Base-by-base conservation (phyloP, 2,797 vertebrate species). In the Neosalanx taihuensis region DNA sequence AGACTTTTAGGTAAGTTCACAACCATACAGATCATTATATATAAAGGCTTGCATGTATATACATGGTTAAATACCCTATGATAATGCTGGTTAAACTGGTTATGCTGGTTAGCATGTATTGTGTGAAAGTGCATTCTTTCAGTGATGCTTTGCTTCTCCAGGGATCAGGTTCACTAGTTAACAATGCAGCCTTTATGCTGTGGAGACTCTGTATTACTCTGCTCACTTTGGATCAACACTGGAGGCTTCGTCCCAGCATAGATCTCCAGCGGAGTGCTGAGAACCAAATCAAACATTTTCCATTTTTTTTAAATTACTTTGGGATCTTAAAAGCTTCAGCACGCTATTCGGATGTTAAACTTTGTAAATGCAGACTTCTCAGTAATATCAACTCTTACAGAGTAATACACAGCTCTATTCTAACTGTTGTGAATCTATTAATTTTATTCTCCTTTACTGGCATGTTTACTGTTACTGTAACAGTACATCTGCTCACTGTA, bases 1-100 rank as follows among this genome's bases (percentile, higher is more conserved):
- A 6, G 13, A 73, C 31, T 33, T 41, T 4, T 1, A 20, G 58
- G 75, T 78, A 72, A 71, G 70, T 30, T 10, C 13, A 13, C 10
- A 26, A 10, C 26, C n/a, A 33, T 12, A 31, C 29, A 29, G 3
- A 15, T 53, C 6, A 30, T n/a, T 58, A 58, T n/a, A 58, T 58
- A 58, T 26, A 12, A 61, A 20, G 10, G 20, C 17, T 12, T 61
- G 13, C 6, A 9, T 17, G 15, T 31, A 41, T 41, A 41, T 41
- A 41, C 12, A 41, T 41, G 37, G 37, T 41, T 41, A 2, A 41
- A 41, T n/a, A n/a, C n/a, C n/a, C n/a, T 41, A 41, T 41, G 37
- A 41, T 41, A 41, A 10, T 3, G 37, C 10, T 41, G 10, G 2
- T 41, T 7, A 41, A 29, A 26, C 6, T 26, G 23, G 5, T 29